Conservation (phyloP, 2,113 vertebrate species). For the Sigmodon hispidus region DNA sequence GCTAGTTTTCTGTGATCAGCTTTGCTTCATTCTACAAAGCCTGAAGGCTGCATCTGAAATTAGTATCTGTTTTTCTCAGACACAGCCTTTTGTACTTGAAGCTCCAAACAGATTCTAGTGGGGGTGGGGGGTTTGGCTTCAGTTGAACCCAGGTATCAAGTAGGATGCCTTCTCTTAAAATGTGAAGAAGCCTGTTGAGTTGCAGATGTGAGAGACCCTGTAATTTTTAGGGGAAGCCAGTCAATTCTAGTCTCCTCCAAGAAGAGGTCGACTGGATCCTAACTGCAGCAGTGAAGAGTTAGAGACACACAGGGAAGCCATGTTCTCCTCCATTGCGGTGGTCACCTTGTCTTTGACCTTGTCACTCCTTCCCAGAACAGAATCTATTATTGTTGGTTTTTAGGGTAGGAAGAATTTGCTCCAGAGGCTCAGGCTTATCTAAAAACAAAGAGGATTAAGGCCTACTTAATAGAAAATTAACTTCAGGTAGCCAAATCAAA, state of each 20-base stretch:
- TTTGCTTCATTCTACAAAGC: background rate
- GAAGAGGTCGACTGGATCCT: background rate
- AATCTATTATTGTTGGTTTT: background rate
- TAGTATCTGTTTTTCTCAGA: conserved; percentile 24
- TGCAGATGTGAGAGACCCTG: background rate
- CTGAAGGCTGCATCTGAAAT: background rate
- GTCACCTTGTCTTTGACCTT: background rate
- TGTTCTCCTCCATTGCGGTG: background rate
- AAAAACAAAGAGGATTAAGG: background rate
- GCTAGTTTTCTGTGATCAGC: background rate
- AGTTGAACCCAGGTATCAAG: background rate
- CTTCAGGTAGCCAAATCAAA: background rate
- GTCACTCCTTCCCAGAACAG: background rate
- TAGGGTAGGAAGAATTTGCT: background rate
- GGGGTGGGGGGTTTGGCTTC: background rate
- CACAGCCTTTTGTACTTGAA: background rate
- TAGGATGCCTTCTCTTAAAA: background rate
- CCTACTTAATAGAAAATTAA: background rate
- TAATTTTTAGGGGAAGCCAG: background rate
- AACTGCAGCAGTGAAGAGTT: background rate
- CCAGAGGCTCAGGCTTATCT: background rate
- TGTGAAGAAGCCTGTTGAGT: background rate
- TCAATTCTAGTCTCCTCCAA: background rate
- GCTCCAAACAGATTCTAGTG: background rate
- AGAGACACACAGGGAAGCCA: background rate